These are phyloP conservation scores for Magallana nippona DNA, from an alignment of 2,888 invertebrate species.

Conservation along the genomic window DNA sequence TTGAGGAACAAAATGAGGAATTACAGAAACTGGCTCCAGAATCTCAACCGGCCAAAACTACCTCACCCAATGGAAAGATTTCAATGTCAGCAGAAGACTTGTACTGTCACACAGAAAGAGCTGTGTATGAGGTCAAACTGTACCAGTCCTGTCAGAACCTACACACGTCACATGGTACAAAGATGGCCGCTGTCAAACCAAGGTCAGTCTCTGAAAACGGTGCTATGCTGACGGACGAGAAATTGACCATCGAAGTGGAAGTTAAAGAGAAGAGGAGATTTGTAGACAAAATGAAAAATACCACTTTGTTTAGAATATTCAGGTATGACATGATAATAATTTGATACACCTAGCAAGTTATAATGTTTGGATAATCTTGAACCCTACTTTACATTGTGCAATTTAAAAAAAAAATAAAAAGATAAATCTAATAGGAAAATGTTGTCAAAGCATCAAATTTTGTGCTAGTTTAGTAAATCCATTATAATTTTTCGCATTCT, in stretches of 20 bases:
- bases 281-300: conserved; percentile 14
- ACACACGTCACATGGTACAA: background rate
- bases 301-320: conserved; percentile 18
- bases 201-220: conserved; percentile 19
- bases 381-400: no score
- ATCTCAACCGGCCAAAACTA: background rate
- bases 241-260: background rate
- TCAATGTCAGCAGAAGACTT: conserved; percentile 63
- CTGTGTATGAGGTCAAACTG: conserved; percentile 52
- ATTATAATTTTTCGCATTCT: background rate
- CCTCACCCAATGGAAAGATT: conserved; percentile 4
- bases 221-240: background rate
- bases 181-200: background rate
- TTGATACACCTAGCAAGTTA: no score
- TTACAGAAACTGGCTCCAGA: background rate
- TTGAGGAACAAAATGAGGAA: conserved; percentile 7
- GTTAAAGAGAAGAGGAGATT: background rate
- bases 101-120: conserved; percentile 59
- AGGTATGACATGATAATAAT: background rate
- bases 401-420: no score
- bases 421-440: no score
- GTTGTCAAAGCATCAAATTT: no score
- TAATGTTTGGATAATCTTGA: no score
- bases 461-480: no score
- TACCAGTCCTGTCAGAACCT: conserved; percentile 33